Base-by-base conservation (phyloP, 2,113 vertebrate genomes). In the Tychaedon coryphoeus region DNA sequence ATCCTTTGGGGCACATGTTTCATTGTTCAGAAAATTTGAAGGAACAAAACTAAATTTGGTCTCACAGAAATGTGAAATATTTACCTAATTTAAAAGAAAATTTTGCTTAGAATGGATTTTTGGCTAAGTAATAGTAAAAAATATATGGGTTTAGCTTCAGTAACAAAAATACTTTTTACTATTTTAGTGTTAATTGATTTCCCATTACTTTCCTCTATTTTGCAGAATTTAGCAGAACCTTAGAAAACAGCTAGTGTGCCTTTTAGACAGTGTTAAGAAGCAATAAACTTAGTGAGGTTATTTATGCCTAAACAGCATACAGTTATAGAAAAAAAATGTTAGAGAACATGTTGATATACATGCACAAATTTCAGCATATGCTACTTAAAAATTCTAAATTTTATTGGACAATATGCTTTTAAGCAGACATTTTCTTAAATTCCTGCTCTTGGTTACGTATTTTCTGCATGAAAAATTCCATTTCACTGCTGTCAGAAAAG, bases 401-500 rank as follows among this genome's bases (percentile, higher is more conserved):
- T 83, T 73, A 57, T 83, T 62, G 23, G 54, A n/a, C 25, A 72
- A 51, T 67, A 66, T 48, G 29, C 28, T 91, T 86, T 85, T 51
- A 67, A 65, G 31, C 8, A 53, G 25, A 58, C 8, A 33, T 79
- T 90, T 88, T 86, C 86, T 92, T 76, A 61, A 73, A 90, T 58
- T 88, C 51, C 19, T 74, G 8, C 33, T 72, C 64, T 86, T 8
- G 1, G 54, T 94, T 89, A 43, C 43, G 64, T 48, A 24, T 88
- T 75, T 84, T 56, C 67, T 74, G 65, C 5, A 3, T 75, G 62
- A 95, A 94, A 94, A 96, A 77, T 54, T 93, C 51, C 38, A 90
- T 92, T 92, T 88, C 71, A n/a, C 64, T 88, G 67, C 33, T 86
- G 78, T 80, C 64, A 76, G 81, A 58, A 92, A 88, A 58, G 88